These are phyloP conservation scores for Taxidea taxus DNA, from an alignment of 2,113 vertebrate species.

Conservation along the genomic window DNA sequence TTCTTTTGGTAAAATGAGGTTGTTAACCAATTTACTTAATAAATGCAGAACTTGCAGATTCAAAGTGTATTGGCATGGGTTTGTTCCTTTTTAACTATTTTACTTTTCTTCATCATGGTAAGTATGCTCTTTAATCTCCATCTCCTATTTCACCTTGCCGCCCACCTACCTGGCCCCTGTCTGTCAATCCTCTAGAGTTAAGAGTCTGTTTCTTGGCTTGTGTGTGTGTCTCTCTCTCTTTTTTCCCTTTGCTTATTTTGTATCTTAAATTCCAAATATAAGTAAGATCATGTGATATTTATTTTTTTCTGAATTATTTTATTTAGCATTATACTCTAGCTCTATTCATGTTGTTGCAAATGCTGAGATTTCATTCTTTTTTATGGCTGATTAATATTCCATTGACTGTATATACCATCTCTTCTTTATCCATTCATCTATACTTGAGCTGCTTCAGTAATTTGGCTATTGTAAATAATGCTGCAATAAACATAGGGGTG, in stretches of 20 bases:
- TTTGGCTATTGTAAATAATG: neutral
- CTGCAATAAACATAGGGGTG: neutral
- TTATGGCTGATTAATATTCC: neutral
- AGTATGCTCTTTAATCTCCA: neutral
- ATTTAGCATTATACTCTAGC: neutral
- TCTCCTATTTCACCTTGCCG: neutral
- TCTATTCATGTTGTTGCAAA: neutral
- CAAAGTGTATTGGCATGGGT: conserved; percentile 71
- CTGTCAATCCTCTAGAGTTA: neutral
- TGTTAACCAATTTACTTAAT: conserved; percentile 59
- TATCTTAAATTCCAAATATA: neutral
- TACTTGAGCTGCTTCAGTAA: neutral
- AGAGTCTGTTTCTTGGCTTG: neutral
- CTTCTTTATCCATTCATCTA: neutral
- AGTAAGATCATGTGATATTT: neutral
- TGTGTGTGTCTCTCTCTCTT: neutral
- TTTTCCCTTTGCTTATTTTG: neutral
- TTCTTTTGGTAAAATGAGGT: conserved; percentile 53
- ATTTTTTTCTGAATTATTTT: neutral
- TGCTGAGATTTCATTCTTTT: neutral
- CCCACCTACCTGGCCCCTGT: neutral
- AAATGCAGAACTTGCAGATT: conserved; percentile 39
- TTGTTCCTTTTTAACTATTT: neutral
- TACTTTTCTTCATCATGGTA: neutral
- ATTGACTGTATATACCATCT: neutral